These are phyloP conservation scores for Numenius arquata DNA, from an alignment of 2,113 vertebrate species.

Conservation along the genomic window DNA sequence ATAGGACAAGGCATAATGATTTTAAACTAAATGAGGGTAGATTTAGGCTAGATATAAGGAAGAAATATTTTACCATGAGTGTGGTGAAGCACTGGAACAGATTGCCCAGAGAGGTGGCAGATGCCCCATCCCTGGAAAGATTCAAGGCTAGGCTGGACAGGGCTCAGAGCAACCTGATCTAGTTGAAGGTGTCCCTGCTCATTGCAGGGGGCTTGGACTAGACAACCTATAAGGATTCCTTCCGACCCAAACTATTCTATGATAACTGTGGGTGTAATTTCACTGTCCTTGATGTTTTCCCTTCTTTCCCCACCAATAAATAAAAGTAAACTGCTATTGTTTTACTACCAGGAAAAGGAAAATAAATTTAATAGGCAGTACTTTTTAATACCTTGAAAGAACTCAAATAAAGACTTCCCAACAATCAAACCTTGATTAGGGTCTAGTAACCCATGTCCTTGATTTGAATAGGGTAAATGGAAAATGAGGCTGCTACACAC, in stretches of 20 bases:
- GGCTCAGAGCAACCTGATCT: background rate
- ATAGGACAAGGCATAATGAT: background rate
- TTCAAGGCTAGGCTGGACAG: background rate
- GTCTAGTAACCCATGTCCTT: background rate
- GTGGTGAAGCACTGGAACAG: background rate
- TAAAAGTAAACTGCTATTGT: background rate
- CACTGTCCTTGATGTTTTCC: background rate
- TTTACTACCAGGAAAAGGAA: background rate
- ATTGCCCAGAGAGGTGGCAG: background rate
- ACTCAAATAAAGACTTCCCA: background rate
- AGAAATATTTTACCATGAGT: background rate
- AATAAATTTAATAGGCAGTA: background rate
- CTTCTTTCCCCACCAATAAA: background rate
- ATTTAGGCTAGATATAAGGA: background rate
- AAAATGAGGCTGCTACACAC: background rate
- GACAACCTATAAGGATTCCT: background rate
- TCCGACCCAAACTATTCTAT: background rate
- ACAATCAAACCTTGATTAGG: background rate
- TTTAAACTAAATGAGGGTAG: background rate
- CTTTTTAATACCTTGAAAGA: background rate
- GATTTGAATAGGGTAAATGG: background rate
- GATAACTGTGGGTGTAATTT: background rate
- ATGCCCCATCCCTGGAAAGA: background rate
- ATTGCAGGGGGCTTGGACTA: background rate
- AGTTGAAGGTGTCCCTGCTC: background rate